Conservation (phyloP, 2,797 vertebrate genomes). For the Sarcoramphus papa region DNA sequence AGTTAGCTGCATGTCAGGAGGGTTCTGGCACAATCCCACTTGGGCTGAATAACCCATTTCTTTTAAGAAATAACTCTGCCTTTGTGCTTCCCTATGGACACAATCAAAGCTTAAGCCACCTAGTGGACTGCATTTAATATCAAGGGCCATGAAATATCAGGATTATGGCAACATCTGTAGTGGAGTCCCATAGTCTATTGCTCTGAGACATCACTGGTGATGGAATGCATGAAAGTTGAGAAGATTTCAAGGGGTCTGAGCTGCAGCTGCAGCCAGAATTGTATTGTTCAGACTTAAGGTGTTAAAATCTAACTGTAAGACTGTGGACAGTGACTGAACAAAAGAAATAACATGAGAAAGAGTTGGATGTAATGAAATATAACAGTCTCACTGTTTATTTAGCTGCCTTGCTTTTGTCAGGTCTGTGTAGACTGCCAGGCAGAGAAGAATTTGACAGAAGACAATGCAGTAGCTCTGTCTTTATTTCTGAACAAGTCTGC, state of each 20-base stretch:
- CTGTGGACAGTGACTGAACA: background rate
- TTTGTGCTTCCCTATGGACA: accelerated
- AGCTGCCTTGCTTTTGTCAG: background rate
- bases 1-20: background rate
- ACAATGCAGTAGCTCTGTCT: background rate
- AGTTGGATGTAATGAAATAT: background rate
- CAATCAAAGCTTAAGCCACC: background rate
- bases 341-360: background rate
- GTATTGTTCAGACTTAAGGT: background rate
- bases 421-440: background rate
- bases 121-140: background rate
- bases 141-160: background rate
- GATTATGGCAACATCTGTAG: background rate
- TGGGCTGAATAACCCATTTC: background rate
- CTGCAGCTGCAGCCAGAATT: background rate
- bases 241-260: background rate
- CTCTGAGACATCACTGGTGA: background rate
- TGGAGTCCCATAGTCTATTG: background rate
- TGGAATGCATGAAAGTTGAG: background rate
- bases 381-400: background rate
- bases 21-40: background rate
- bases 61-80: background rate
- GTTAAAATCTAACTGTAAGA: background rate
- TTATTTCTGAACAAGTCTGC: background rate
- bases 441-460: background rate